These are phyloP conservation scores for Diarsia mendica DNA, from an alignment of 2,888 invertebrate species.

Conservation along the genomic window DNA sequence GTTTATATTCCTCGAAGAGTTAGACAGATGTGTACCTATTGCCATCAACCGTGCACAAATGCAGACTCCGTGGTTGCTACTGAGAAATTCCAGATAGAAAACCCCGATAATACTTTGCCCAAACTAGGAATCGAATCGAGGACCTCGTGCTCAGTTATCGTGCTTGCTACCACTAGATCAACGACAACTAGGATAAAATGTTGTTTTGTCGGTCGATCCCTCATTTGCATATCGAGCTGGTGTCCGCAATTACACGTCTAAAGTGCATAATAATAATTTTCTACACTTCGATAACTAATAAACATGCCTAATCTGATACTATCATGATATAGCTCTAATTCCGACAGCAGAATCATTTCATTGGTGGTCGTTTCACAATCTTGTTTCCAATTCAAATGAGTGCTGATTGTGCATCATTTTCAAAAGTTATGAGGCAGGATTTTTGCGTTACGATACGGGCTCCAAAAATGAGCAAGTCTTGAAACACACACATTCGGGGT, in stretches of 20 bases:
- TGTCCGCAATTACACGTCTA: background rate
- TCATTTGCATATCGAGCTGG: background rate
- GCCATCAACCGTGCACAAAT: too few relatives aligned
- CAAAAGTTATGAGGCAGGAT: background rate
- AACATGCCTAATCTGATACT: constrained; percentile 13
- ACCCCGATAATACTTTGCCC: too few relatives aligned
- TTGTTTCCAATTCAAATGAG: constrained; percentile 2
- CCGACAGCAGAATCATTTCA: constrained; percentile 25
- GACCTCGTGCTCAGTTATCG: too few relatives aligned
- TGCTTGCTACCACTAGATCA: too few relatives aligned
- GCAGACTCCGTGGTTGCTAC: too few relatives aligned
- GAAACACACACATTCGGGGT: background rate
- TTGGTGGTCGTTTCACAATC: constrained; percentile 6
- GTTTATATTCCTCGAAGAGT: too few relatives aligned
- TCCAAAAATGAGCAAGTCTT: too few relatives aligned
- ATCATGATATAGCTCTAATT: constrained; percentile 3
- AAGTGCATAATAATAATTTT: background rate
- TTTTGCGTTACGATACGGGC: too few relatives aligned
- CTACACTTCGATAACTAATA: background rate
- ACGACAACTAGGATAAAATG: too few relatives aligned
- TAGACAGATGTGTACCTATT: too few relatives aligned
- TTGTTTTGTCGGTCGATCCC: background rate
- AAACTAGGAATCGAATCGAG: too few relatives aligned
- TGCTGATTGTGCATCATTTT: constrained; percentile 2
- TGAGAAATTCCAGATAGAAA: too few relatives aligned